Conservation (phyloP, 2,888 invertebrate species). For the Cyclophora albipunctata region DNA sequence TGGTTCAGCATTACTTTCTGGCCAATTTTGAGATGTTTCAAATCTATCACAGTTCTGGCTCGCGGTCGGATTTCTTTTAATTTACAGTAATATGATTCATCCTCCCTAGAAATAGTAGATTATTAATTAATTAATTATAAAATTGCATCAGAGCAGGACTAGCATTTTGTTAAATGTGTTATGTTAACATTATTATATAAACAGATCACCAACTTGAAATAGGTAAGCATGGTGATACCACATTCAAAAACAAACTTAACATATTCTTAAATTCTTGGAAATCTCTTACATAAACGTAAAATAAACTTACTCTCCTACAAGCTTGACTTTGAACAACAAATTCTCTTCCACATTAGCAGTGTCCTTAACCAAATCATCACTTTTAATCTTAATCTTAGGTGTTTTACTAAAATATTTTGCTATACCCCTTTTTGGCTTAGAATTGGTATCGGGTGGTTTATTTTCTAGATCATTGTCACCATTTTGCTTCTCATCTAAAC, state of each 20-base stretch:
- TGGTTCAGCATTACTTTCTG: constrained; percentile 83
- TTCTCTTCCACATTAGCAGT: constrained; percentile 33
- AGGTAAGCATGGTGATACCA: too few species aligned
- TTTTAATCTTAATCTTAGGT: constrained; percentile 27
- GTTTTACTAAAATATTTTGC: constrained; percentile 42
- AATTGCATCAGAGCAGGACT: too few species aligned
- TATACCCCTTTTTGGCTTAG: constrained; percentile 35
- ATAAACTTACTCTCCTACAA: constrained; percentile 49
- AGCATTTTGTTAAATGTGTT: too few species aligned
- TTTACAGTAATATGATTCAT: constrained; percentile 51
- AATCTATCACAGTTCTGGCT: constrained; percentile 70
- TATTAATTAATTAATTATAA: too few species aligned
- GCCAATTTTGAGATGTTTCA: constrained; percentile 73
- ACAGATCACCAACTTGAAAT: too few species aligned
- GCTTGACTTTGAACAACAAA: constrained; percentile 60
- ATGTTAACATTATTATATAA: too few species aligned
- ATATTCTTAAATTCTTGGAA: too few species aligned
- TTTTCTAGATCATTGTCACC: constrained; percentile 41
- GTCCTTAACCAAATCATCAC: constrained; percentile 12
- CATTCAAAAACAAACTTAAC: too few species aligned
- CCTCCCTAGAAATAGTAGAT: constrained; percentile 38
- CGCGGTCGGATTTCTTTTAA: constrained; percentile 80
- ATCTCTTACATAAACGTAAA: too few species aligned
- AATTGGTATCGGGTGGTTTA: constrained; percentile 31
- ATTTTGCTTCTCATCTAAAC: constrained; percentile 16